Conservation (phyloP, 92 coral and sea anemone genomes). For the Epizoanthus illoricatus region DNA sequence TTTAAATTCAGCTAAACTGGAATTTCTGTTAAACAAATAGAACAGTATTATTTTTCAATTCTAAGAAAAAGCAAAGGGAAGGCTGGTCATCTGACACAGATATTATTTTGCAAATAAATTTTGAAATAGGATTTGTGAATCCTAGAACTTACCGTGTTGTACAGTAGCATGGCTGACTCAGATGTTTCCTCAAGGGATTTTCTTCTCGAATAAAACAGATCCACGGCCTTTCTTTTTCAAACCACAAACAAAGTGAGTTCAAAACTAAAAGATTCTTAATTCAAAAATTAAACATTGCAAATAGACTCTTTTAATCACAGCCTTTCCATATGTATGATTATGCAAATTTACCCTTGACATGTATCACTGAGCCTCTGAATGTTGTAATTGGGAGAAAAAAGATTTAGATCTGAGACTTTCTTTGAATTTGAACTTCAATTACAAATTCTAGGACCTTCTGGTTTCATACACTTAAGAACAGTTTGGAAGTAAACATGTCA, state of each 20-base stretch:
- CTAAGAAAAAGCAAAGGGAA: background rate
- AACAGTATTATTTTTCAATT: slow-evolving; percentile 27
- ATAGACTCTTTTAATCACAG: background rate
- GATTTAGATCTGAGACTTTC: background rate
- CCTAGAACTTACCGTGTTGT: slow-evolving; percentile 28
- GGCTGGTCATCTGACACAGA: slow-evolving; percentile 15
- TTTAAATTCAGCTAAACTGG: background rate
- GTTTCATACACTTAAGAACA: slow-evolving; percentile 5
- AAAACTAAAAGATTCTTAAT: background rate
- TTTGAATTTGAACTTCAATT: background rate
- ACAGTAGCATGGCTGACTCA: slow-evolving; percentile 27
- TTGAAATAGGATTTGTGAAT: background rate
- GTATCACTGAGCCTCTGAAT: slow-evolving; percentile 11
- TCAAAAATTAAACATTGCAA: slow-evolving; percentile 24
- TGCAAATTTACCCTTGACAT: slow-evolving; percentile 11
- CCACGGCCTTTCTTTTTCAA: slow-evolving; percentile 10
- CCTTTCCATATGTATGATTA: background rate
- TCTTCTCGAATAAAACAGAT: slow-evolving; percentile 1
- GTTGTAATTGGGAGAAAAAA: background rate
- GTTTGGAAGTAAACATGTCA: background rate
- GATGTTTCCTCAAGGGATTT: background rate
- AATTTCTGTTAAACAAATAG: slow-evolving; percentile 7
- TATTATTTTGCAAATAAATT: slow-evolving; percentile 13
- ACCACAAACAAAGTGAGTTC: background rate
- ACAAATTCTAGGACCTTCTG: background rate